Conservation (phyloP, 2,888 invertebrate genomes). For the Stenodera caucasica region DNA sequence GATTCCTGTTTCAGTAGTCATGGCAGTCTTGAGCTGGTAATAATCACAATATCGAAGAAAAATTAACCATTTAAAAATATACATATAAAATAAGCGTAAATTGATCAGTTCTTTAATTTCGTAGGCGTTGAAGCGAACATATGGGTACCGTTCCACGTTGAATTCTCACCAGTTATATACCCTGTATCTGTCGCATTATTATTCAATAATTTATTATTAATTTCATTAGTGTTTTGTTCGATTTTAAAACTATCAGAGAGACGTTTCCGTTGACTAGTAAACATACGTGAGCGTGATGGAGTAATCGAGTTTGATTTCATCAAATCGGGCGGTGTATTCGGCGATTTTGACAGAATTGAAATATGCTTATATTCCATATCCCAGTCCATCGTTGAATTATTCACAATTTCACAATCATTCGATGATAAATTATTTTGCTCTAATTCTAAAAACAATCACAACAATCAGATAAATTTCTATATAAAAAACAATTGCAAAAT, state of each 20-base stretch:
- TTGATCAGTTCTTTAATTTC: conserved; percentile 34
- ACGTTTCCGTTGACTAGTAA: conserved; percentile 52
- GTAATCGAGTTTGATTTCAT: conserved; percentile 51
- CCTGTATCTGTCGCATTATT: conserved; percentile 46
- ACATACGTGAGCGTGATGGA: conserved; percentile 48
- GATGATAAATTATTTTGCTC: background rate
- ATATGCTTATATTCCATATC: conserved; percentile 52
- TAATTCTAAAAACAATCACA: background rate
- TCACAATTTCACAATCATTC: conserved; percentile 15
- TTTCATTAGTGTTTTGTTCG: conserved; percentile 32
- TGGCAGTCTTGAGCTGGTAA: background rate
- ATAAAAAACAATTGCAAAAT: background rate
- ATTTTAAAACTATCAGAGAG: conserved; percentile 52
- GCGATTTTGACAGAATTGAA: conserved; percentile 37
- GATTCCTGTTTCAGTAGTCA: background rate
- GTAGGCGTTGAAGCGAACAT: conserved; percentile 52
- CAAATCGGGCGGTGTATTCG: conserved; percentile 34
- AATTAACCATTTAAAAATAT: background rate
- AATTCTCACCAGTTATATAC: conserved; percentile 46
- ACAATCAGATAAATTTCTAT: too few relatives aligned
- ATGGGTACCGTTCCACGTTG: conserved; percentile 36
- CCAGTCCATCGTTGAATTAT: conserved; percentile 49
- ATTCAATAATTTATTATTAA: conserved; percentile 20
- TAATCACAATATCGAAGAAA: background rate
- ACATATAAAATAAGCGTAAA: conserved; percentile 1